Percentiles rank a stretch among this genome's conserved stretches.
These are phyloP conservation scores for Carcinoscorpius rotundicauda DNA, from an alignment of 1,140 invertebrate genomes.

Conservation along the genomic window DNA sequence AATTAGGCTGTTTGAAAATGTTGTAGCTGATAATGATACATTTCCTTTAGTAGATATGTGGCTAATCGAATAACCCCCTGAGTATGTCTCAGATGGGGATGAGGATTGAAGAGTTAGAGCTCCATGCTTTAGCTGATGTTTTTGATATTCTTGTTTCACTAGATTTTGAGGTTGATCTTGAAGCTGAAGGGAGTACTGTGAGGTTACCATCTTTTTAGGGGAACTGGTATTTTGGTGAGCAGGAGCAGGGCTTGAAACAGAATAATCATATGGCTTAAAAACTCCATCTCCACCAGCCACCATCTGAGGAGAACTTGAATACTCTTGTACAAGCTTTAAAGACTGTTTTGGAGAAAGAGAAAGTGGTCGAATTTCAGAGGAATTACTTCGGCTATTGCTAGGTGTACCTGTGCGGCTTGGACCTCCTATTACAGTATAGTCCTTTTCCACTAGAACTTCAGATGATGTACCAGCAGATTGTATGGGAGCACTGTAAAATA, in stretches of 20 bases:
- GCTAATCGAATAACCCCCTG: not conserved
- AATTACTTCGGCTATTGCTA: slow-evolving; percentile 4
- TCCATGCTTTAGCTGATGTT: slow-evolving; percentile 5
- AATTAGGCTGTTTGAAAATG: slow-evolving; percentile 30
- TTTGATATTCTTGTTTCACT: slow-evolving; percentile 17
- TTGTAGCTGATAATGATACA: not conserved
- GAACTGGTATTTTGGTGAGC: slow-evolving; percentile 20
- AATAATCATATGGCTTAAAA: slow-evolving; percentile 23
- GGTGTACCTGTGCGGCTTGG: slow-evolving; percentile 3
- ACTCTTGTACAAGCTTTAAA: no score
- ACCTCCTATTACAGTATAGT: not conserved
- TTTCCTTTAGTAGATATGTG: slow-evolving; percentile 4
- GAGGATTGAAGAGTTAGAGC: slow-evolving; percentile 16
- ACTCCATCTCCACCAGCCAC: slow-evolving; percentile 15
- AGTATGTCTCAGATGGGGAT: slow-evolving; percentile 22
- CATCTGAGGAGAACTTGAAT: slow-evolving; percentile 1
- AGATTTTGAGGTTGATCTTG: slow-evolving; percentile 22
- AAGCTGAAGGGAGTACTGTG: not conserved
- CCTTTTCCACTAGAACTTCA: not conserved
- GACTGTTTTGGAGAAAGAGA: slow-evolving; percentile 5
- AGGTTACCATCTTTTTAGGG: not conserved
- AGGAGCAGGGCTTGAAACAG: slow-evolving; percentile 15
- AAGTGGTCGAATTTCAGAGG: slow-evolving; percentile 3
- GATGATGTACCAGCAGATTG: not conserved
- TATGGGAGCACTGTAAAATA: not conserved